Evolutionary conservation across 2,797 vertebrate species (phyloP).

Genomic region (Premnoplex brunnescens): DNA sequence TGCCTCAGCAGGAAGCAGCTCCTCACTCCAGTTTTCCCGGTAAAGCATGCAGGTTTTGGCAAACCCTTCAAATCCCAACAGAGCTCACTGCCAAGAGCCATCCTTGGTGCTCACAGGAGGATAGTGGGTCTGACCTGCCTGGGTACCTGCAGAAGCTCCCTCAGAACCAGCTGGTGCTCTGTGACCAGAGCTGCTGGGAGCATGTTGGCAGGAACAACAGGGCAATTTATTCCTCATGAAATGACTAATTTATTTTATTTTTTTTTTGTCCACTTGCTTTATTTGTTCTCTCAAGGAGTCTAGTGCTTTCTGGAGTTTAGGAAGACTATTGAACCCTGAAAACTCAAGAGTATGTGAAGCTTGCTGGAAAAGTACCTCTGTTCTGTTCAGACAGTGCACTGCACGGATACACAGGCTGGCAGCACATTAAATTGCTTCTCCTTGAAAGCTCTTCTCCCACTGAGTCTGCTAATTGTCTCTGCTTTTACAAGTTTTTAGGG

Average conservation of each 20-base stretch:
- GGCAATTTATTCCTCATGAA: not conserved
- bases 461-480: constrained; percentile 43
- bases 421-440: constrained; percentile 14
- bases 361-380: not conserved
- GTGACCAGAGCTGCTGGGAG: not conserved
- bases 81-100: not conserved
- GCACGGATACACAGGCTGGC: not conserved
- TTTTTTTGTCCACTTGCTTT: not conserved
- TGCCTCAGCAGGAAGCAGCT: not conserved
- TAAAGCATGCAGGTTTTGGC: not conserved
- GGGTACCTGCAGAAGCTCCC: not conserved
- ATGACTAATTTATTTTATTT: not conserved
- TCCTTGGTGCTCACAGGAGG: not conserved
- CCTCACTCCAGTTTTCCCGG: not conserved
- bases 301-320: not conserved
- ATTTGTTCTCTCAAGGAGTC: not conserved
- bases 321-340: not conserved
- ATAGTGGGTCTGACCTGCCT: not conserved
- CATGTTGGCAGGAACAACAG: not conserved
- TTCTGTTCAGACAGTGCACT: not conserved
- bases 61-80: not conserved
- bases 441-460: constrained; percentile 35
- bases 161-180: not conserved
- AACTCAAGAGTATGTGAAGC: not conserved
- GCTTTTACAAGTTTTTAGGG: constrained; percentile 36